Evolutionary conservation across 2,113 vertebrate species (phyloP).

Genomic region (Prinia subflava): DNA sequence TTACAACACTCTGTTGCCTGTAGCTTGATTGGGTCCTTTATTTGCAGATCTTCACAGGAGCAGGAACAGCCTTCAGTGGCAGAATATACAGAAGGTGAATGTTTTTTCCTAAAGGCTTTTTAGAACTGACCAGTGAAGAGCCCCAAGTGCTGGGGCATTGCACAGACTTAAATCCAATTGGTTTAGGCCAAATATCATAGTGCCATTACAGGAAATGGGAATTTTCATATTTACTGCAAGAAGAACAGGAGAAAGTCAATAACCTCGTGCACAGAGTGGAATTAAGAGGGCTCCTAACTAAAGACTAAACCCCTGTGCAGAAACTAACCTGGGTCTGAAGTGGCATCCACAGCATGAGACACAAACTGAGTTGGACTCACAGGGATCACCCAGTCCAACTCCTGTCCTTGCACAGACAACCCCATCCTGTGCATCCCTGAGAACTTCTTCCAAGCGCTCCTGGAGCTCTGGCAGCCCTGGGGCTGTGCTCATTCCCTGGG

Average conservation of each 20-base stretch:
- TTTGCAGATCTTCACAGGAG: neutral
- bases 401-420: neutral
- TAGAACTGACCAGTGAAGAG: neutral
- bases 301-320: neutral
- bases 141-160: neutral
- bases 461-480: neutral
- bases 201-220: neutral
- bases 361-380: neutral
- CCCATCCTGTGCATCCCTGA: neutral
- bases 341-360: neutral
- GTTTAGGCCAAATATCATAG: neutral
- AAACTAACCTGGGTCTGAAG: neutral
- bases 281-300: neutral
- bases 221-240: neutral
- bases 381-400: accelerated
- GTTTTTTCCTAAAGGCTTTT: neutral
- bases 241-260: neutral
- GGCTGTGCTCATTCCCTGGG: neutral
- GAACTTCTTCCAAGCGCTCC: accelerated
- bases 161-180: neutral
- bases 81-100: neutral
- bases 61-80: neutral
- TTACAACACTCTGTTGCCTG: neutral
- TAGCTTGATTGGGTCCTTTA: neutral
- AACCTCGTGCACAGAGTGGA: neutral